A percentile compares a stretch with the other conserved stretches of the same genome.
These are phyloP conservation scores for Brienomyrus brachyistius DNA, from an alignment of 2,113 vertebrate species.

Conservation along the genomic window DNA sequence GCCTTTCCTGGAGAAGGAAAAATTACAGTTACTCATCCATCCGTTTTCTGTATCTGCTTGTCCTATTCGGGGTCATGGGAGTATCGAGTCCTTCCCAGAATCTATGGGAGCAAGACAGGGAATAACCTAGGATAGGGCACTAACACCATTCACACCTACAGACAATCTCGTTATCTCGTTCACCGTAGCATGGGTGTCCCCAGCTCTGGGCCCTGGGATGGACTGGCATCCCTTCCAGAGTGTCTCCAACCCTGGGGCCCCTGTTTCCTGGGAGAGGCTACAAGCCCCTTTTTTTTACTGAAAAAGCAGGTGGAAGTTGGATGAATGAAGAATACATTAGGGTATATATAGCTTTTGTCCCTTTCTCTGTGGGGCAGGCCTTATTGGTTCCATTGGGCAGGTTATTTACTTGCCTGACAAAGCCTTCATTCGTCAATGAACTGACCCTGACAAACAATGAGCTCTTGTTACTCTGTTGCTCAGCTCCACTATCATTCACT, in stretches of 20 bases:
- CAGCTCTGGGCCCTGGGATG: background rate
- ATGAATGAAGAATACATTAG: background rate
- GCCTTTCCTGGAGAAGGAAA: conserved; percentile 71
- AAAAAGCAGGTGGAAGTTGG: background rate
- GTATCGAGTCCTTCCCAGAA: background rate
- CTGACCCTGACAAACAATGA: background rate
- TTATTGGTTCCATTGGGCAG: background rate
- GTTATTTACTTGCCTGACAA: background rate
- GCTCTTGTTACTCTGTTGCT: background rate
- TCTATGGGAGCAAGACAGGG: background rate
- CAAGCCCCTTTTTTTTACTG: background rate
- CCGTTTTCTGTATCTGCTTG: background rate
- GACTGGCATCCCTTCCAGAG: background rate
- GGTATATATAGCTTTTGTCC: background rate
- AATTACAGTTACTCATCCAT: background rate
- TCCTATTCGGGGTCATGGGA: background rate
- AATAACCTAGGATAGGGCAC: background rate
- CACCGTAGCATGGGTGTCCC: background rate
- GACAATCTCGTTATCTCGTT: background rate
- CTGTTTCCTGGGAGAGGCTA: background rate
- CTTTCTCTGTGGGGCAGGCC: background rate
- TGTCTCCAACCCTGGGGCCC: background rate
- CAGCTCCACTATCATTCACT: background rate
- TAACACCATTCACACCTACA: background rate
- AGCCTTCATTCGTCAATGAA: background rate